phyloP scores from a whole-genome alignment of 1,140 invertebrate genomes.

The Panagrolaimus sp. region DNA sequence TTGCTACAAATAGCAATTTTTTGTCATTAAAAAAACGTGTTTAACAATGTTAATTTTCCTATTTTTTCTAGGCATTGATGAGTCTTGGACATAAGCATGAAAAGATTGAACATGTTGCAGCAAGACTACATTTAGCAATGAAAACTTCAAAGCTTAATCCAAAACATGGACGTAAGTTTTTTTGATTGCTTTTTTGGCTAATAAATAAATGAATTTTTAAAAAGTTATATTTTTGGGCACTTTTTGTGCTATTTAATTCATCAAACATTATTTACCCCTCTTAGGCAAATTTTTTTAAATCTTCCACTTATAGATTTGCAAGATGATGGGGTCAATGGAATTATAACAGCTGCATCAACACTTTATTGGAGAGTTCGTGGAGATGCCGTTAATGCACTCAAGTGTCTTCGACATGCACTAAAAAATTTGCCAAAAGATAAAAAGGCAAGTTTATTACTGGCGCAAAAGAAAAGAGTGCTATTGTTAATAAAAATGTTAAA shows the following conservation, averaged over 20 bases:
- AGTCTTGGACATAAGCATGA: conserved; percentile 61
- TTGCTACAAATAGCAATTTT: no score
- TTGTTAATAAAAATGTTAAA: neutral
- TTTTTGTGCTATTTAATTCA: no score
- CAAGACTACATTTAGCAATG: conserved; percentile 58
- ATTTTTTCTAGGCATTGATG: no score
- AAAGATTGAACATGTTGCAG: conserved; percentile 58
- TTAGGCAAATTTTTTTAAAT: no score
- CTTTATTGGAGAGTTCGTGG: conserved; percentile 64
- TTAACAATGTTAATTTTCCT: no score
- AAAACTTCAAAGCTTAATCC: conserved; percentile 60
- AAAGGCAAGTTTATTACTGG: conserved; percentile 53
- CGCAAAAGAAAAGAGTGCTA: no score
- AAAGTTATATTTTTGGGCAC: no score
- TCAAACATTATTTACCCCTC: no score
- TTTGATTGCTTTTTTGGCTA: no score
- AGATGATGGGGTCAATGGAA: conserved; percentile 56
- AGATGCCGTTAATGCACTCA: conserved; percentile 61
- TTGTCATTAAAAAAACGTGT: no score
- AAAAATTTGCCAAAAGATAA: conserved; percentile 61
- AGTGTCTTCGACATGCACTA: conserved; percentile 62
- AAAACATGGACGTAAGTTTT: no score
- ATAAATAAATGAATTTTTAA: no score
- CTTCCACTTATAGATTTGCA: neutral
- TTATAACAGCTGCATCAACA: conserved; percentile 62